Evolutionary conservation across 2,113 vertebrate species (phyloP).

Genomic region (Rissa tridactyla): DNA sequence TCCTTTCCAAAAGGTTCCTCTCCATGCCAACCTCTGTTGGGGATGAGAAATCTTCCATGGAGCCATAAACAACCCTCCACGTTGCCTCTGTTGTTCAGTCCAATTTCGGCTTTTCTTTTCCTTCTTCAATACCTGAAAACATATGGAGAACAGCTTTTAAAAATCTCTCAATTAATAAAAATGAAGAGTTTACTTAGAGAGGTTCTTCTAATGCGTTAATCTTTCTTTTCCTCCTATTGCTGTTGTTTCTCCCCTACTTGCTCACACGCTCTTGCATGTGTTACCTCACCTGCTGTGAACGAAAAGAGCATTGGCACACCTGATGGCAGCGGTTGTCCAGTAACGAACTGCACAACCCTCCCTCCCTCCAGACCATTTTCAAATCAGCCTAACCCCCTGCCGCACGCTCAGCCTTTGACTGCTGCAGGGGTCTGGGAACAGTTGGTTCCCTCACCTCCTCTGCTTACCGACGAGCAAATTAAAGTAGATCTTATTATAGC

Average conservation of each 20-base stretch:
- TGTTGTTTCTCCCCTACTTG: background rate
- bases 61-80: background rate
- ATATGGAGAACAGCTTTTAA: slow-evolving; percentile 26
- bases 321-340: slow-evolving; percentile 37
- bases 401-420: background rate
- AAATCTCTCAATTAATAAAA: background rate
- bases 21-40: background rate
- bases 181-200: background rate
- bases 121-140: slow-evolving; percentile 77
- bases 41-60: background rate
- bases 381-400: background rate
- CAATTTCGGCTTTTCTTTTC: slow-evolving; percentile 73
- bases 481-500: background rate
- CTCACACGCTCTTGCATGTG: background rate
- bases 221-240: background rate
- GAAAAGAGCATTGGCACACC: background rate
- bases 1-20: slow-evolving; percentile 31
- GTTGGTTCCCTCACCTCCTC: background rate
- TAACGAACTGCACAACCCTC: background rate
- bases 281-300: background rate
- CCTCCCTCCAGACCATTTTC: background rate
- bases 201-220: background rate
- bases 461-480: background rate
- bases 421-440: slow-evolving; percentile 8
- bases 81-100: slow-evolving; percentile 55